phyloP scores from a whole-genome alignment of 1,140 invertebrate genomes.

The Drosophila lini region DNA sequence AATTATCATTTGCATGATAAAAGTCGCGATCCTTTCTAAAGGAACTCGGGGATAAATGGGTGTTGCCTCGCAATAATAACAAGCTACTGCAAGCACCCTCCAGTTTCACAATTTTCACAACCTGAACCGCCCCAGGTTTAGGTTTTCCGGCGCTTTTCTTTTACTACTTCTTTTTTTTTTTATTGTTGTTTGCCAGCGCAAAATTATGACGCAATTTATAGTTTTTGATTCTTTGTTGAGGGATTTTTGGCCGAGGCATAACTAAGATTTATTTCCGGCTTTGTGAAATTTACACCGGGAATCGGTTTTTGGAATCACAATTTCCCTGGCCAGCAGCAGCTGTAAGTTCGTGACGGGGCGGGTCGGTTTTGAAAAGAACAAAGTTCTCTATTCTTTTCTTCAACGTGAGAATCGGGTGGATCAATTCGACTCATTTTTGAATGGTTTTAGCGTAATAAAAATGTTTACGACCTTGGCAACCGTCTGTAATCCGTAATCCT shows the following conservation, averaged over 20 bases:
- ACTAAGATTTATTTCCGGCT: constrained; percentile 82
- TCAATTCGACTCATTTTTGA: constrained; percentile 41
- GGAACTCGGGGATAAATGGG: constrained; percentile 33
- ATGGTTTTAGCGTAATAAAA: constrained; percentile 39
- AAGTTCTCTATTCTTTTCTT: constrained; percentile 31
- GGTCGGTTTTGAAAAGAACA: constrained; percentile 39
- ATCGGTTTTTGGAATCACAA: constrained; percentile 11
- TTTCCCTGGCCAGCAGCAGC: constrained; percentile 40
- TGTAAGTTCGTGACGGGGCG: constrained; percentile 28
- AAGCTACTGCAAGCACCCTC: constrained; percentile 49
- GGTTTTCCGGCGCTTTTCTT: constrained; percentile 32
- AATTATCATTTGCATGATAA: constrained; percentile 58
- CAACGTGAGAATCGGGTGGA: constrained; percentile 47
- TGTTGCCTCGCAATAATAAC: constrained; percentile 68
- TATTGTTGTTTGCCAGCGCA: constrained; percentile 57
- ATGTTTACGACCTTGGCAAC: constrained; percentile 44
- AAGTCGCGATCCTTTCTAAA: constrained; percentile 2
- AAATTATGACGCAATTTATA: constrained; percentile 83
- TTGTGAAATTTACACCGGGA: constrained; percentile 69
- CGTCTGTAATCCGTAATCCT: constrained; percentile 46
- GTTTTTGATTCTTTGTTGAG: constrained; percentile 68
- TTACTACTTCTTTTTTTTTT: constrained; percentile 5
- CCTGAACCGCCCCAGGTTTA: constrained; percentile 49
- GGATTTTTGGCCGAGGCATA: constrained; percentile 54
- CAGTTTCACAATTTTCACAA: constrained; percentile 10